Base-by-base conservation (phyloP, 2,888 invertebrate genomes). In the Dryobota labecula region DNA sequence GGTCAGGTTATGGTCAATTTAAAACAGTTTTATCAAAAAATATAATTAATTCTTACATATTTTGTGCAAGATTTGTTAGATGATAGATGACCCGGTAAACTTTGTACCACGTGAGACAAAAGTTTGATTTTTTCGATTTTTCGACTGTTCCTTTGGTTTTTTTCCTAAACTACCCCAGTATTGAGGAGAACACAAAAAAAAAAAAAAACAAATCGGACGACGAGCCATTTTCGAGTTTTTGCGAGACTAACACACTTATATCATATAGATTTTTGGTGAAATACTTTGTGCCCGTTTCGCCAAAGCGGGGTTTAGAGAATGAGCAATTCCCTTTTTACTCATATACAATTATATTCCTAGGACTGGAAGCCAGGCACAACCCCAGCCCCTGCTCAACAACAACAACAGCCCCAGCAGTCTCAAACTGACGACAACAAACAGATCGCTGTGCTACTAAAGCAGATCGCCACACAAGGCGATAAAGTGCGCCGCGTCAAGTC, bases 401-500 rank as follows among this genome's bases (percentile, higher is more conserved):
- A 82, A 9, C 77, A 56, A 24, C 65, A 57, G 5, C 43, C 47
- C 24, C 67, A 54, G 45, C 81, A 80, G n/a, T 58, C 81, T 13
- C 81, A 84, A 57, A 76, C 81, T 20, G 79, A 80, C 24, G 88
- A 86, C 74, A 85, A 82, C 57, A 81, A 83, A 0, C 87, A 89
- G 74, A 83, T 89, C 0, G 85, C 93, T 70, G 74, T 73, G 4
- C 76, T 95, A 13, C 76, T 90, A 11, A 74, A 87, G 0, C 92
- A 92, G 70, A 97, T 97, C 73, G 87, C 93, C 0, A 89, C 92
- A 0, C 97, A 97, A 88, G 97, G 98, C 0, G 97, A 98, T 72
- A 97, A 97, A 90, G 97, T 99, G 6, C 95, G 98, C 20, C 94
- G 97, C 65, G 92, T 98, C 20, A 98, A 98, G 91, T 80, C 96